A percentile compares a stretch with the other conserved stretches of the same genome.
Conservation (phyloP, 2,113 vertebrate species). For the Paedocypris sp. region DNA sequence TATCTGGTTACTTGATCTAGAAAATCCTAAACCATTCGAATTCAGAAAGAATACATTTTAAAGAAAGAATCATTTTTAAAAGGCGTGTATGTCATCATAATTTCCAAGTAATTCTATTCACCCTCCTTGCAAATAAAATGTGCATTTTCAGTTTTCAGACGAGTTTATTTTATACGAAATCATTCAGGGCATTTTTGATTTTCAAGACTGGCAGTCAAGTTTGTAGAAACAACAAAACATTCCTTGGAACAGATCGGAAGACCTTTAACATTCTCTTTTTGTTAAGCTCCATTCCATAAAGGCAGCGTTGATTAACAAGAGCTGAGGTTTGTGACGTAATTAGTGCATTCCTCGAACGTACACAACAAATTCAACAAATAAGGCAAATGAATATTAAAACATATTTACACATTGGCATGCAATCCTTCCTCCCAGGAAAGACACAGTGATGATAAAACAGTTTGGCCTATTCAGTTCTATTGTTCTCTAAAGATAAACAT, state of each 20-base stretch:
- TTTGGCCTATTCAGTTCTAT: constrained; percentile 3
- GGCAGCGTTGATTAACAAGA: not conserved
- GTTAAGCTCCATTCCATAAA: not conserved
- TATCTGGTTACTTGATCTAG: too few relatives aligned
- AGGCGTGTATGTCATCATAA: too few relatives aligned
- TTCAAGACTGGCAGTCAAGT: not conserved
- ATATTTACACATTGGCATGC: constrained; percentile 13
- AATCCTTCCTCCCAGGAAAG: constrained; percentile 5
- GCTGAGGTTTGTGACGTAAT: not conserved
- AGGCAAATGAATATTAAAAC: constrained; percentile 15
- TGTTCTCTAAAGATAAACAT: not conserved
- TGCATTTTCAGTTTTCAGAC: not conserved
- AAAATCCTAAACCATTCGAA: too few relatives aligned
- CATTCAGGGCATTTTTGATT: not conserved
- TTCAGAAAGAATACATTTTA: too few relatives aligned
- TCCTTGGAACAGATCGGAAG: not conserved
- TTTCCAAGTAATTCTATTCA: too few relatives aligned
- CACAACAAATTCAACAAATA: not conserved
- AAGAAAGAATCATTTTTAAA: too few relatives aligned
- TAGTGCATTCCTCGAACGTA: not conserved
- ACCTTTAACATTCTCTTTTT: not conserved
- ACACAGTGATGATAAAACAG: not conserved
- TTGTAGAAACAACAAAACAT: not conserved
- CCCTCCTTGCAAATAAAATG: too few relatives aligned
- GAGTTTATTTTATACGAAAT: not conserved